phyloP scores from a whole-genome alignment of 1,140 invertebrate genomes.

The Ooceraea biroi region DNA sequence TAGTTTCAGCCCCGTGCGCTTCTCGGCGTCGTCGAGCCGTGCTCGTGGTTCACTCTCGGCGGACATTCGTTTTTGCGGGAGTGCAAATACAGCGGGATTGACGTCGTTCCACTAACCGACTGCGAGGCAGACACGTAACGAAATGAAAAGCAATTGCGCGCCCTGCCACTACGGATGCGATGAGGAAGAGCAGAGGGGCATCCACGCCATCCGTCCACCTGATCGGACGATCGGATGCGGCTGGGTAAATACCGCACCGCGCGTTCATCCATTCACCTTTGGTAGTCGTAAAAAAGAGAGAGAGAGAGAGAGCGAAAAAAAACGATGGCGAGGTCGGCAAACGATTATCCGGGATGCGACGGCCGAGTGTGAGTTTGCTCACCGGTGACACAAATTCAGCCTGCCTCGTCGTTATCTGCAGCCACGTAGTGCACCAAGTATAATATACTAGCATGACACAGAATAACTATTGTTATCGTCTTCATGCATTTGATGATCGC shows the following conservation, averaged over 20 bases:
- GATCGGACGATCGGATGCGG: slow-evolving; percentile 58
- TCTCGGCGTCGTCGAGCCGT: slow-evolving; percentile 25
- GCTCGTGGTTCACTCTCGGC: slow-evolving; percentile 8
- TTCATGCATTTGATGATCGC: neutral
- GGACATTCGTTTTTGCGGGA: slow-evolving; percentile 8
- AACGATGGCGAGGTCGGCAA: slow-evolving; percentile 57
- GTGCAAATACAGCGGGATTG: slow-evolving; percentile 10
- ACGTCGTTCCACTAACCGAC: slow-evolving; percentile 8
- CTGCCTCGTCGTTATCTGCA: neutral
- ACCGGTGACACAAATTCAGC: slow-evolving; percentile 51
- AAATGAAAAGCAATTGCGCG: slow-evolving; percentile 66
- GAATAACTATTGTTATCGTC: neutral
- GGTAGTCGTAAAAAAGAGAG: slow-evolving; percentile 60
- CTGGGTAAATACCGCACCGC: slow-evolving; percentile 52
- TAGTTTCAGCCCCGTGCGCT: neutral
- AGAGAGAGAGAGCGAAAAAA: neutral
- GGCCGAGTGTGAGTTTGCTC: slow-evolving; percentile 23
- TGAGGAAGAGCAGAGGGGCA: slow-evolving; percentile 37
- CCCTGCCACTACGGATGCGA: slow-evolving; percentile 38
- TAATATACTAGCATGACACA: neutral
- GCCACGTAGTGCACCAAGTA: neutral
- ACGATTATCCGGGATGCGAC: slow-evolving; percentile 35
- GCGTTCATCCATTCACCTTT: slow-evolving; percentile 61
- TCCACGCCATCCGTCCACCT: slow-evolving; percentile 26
- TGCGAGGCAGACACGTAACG: slow-evolving; percentile 51